Evolutionary conservation across 2,888 invertebrate species (phyloP).

Genomic region (Pyrrhosoma nymphula): DNA sequence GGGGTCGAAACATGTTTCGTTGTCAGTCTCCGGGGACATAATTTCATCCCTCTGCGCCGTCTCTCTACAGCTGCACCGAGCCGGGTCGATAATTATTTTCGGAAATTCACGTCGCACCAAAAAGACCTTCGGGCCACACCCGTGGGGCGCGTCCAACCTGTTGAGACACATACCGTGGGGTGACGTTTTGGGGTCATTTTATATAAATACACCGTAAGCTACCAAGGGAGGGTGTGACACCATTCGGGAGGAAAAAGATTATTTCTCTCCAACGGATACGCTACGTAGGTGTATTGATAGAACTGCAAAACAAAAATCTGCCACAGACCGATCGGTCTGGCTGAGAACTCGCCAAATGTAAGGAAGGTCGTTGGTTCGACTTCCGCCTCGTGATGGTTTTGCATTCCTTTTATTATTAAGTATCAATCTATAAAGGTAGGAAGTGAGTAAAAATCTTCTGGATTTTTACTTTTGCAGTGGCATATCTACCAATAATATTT

Average conservation of each 20-base stretch:
- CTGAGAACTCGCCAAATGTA: no score
- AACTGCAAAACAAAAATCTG: background rate
- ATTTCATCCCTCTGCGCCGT: background rate
- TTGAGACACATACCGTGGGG: background rate
- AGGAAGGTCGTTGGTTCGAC: no score
- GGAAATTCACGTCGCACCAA: background rate
- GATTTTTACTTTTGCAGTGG: no score
- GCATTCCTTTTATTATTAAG: no score
- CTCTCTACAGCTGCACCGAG: background rate
- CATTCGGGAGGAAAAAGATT: background rate
- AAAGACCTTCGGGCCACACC: background rate
- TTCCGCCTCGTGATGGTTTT: no score
- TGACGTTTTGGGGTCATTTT: background rate
- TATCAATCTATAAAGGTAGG: no score
- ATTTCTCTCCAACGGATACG: background rate
- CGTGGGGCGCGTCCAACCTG: background rate
- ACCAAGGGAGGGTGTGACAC: background rate
- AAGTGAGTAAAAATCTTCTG: no score
- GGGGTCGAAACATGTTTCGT: background rate
- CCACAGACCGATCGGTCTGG: background rate
- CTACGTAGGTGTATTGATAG: background rate
- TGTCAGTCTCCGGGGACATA: background rate
- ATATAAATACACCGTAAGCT: background rate
- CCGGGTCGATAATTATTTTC: background rate
- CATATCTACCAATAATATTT: no score